phyloP scores from a whole-genome alignment of 2,888 invertebrate species.

The Himalopsyche tibetana region DNA sequence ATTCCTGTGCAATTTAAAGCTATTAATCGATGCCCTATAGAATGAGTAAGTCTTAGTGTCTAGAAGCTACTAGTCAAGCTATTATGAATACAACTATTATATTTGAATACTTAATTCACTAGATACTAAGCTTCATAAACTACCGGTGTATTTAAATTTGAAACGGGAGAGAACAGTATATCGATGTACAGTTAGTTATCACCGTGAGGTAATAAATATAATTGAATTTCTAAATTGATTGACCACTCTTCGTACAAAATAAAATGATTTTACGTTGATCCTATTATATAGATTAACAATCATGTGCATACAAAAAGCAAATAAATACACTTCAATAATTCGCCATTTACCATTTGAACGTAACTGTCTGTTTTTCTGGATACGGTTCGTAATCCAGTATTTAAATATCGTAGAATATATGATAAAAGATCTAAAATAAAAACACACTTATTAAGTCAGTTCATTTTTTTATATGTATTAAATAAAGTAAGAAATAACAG shows the following conservation, averaged over 20 bases:
- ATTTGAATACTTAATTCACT: not conserved
- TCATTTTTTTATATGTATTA: no score
- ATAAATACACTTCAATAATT: no score
- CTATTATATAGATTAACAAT: no score
- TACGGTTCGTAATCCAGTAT: no score
- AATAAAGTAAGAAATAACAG: no score
- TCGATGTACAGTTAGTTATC: not conserved
- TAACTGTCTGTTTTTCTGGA: no score
- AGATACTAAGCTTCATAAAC: not conserved
- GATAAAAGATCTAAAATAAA: no score
- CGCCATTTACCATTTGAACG: no score
- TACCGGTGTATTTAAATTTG: not conserved
- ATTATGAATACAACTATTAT: not conserved
- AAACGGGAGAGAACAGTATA: not conserved
- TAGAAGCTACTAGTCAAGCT: not conserved
- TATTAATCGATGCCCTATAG: not conserved
- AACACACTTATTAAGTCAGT: no score
- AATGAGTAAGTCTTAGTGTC: not conserved
- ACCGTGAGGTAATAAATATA: not conserved
- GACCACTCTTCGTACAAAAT: not conserved
- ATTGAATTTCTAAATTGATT: not conserved
- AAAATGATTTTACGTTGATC: no score
- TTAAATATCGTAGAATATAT: no score
- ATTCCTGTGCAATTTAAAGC: not conserved
- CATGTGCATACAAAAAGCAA: no score